These are phyloP conservation scores for Coremacera marginata DNA, from an alignment of 2,888 invertebrate species.

Conservation along the genomic window DNA sequence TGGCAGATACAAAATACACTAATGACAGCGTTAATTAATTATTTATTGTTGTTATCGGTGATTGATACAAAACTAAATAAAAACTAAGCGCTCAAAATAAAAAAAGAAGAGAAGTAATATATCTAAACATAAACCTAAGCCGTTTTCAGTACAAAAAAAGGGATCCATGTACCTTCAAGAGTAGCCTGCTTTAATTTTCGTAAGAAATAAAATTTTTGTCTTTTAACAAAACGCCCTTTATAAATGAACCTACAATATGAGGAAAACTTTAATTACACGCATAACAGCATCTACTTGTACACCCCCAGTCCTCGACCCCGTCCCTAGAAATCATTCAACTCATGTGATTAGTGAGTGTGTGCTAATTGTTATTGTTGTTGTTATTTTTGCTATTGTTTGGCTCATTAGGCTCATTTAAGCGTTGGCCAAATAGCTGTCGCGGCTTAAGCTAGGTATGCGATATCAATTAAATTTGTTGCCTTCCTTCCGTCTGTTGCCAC, in stretches of 20 bases:
- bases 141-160: neutral
- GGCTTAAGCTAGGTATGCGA: neutral
- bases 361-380: slow-evolving; percentile 18
- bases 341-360: slow-evolving; percentile 11
- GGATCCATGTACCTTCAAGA: neutral
- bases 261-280: neutral
- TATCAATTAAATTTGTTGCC: slow-evolving; percentile 36
- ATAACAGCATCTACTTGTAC: neutral
- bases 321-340: neutral
- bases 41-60: too few species aligned
- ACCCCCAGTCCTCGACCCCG: neutral
- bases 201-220: too few species aligned
- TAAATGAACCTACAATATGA: too few species aligned
- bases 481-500: neutral
- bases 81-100: too few species aligned
- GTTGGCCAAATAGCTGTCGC: slow-evolving; percentile 4
- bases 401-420: slow-evolving; percentile 22
- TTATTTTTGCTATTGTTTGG: slow-evolving; percentile 1
- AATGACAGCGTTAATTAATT: too few species aligned
- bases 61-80: too few species aligned
- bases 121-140: neutral
- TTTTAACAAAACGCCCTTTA: too few species aligned
- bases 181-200: too few species aligned
- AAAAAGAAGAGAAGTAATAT: too few species aligned
- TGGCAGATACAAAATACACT: too few species aligned